Evolutionary conservation across 2,797 vertebrate species (phyloP), one percentile per base, ranked within the genome.

Genomic region (Parambassis ranga): DNA sequence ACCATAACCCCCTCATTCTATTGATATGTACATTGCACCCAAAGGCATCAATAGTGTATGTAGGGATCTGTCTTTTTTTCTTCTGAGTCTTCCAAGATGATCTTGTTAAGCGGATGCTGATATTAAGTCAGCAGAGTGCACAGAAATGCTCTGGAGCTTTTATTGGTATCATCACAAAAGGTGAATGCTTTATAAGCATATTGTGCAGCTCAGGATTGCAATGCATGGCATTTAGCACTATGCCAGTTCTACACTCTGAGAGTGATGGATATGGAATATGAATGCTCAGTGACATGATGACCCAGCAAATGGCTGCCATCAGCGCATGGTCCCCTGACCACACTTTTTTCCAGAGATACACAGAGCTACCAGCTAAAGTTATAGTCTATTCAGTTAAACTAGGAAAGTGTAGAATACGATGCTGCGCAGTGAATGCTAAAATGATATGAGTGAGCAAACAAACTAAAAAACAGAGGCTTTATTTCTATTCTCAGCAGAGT

Each of bases 231-330:
- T 87, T 85, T 85, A 74, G 61, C 71, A 61, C 31, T 36, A 59
- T 77, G 69, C 74, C 82, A 72, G 81, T 84, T 85, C 78, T 81
- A 66, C n/a, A n/a, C 60, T 55, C 63, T 33, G 57, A 56, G 64
- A 77, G 75, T 79, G 82, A 86, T 76, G 76, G 67, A 73, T 67
- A 38, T 70, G 38, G 71, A 87, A 84, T 83, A 82, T 77, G 60
- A 86, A 84, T 86, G 71, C 59, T 70, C 61, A 43, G 31, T 62
- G 71, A 73, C 71, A 76, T 52, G 62, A 83, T 86, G 81, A 85
- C 69, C 79, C 74, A 74, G 80, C 72, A 64, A 65, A 76, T 65
- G 46, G 15, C 52, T 70, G 31, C 39, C 47, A 47, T 52, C 49
- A 41, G 59, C 30, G 30, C 13, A 53, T 3, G 2, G 2, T n/a